These are phyloP conservation scores for Malurus alboscapulatus DNA, from an alignment of 2,113 vertebrate species.

Conservation along the genomic window DNA sequence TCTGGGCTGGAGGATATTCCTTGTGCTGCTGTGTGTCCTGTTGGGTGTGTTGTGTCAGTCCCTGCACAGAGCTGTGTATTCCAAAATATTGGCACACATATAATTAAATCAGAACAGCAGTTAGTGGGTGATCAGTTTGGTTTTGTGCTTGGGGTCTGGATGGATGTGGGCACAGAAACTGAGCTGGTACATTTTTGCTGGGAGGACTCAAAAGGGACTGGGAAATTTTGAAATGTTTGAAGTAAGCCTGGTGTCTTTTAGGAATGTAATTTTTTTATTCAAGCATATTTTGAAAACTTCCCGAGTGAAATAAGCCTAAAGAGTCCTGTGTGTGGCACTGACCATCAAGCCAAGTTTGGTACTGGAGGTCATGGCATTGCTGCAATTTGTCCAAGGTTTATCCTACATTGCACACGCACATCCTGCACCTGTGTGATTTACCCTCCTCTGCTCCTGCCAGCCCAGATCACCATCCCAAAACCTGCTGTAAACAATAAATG, in stretches of 20 bases:
- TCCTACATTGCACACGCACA: rapidly evolving
- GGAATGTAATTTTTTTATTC: neutral
- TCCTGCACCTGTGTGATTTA: neutral
- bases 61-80: neutral
- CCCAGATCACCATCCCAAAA: neutral
- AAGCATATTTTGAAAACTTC: neutral
- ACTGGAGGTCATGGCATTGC: neutral
- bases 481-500: neutral
- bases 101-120: neutral
- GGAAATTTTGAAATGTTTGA: neutral
- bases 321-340: neutral
- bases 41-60: neutral
- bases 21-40: neutral
- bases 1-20: neutral
- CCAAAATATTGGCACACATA: neutral
- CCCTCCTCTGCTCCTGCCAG: neutral
- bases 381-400: neutral
- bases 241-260: neutral
- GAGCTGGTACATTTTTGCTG: neutral
- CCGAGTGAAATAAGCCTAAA: neutral
- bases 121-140: neutral
- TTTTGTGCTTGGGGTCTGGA: neutral
- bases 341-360: neutral
- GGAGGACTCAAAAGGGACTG: neutral
- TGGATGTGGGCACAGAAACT: neutral